Evolutionary conservation across 2,113 vertebrate genomes (phyloP).

Genomic region (Dasyornis broadbenti): DNA sequence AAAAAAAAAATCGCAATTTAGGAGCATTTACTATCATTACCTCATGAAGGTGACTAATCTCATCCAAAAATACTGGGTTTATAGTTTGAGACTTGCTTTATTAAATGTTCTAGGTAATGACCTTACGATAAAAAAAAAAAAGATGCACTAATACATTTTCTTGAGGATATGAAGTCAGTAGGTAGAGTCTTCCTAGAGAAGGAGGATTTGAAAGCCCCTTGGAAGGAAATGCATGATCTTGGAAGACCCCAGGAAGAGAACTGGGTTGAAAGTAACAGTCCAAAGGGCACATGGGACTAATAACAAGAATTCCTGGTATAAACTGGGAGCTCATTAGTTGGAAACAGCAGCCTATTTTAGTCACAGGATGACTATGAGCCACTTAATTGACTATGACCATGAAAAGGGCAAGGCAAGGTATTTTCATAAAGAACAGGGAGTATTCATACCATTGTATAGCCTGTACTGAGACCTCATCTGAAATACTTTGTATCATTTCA

Average conservation of each 20-base stretch:
- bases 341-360: conserved; percentile 23
- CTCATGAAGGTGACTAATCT: neutral
- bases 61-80: neutral
- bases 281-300: neutral
- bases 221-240: neutral
- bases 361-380: neutral
- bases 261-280: neutral
- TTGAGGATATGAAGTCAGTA: neutral
- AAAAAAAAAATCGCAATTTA: neutral
- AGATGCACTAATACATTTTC: neutral
- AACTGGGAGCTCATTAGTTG: conserved; percentile 20
- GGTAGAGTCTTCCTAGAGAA: neutral
- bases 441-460: neutral
- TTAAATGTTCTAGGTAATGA: neutral
- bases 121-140: neutral
- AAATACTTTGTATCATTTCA: neutral
- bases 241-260: neutral
- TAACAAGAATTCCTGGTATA: neutral
- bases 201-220: neutral
- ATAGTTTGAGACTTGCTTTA: neutral
- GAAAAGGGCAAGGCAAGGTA: conserved; percentile 14
- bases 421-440: neutral
- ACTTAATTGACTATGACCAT: conserved; percentile 24
- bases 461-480: neutral
- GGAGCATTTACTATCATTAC: neutral